These are phyloP conservation scores for Enteromius paludinosus DNA, from an alignment of 2,797 vertebrate species.

Conservation along the genomic window DNA sequence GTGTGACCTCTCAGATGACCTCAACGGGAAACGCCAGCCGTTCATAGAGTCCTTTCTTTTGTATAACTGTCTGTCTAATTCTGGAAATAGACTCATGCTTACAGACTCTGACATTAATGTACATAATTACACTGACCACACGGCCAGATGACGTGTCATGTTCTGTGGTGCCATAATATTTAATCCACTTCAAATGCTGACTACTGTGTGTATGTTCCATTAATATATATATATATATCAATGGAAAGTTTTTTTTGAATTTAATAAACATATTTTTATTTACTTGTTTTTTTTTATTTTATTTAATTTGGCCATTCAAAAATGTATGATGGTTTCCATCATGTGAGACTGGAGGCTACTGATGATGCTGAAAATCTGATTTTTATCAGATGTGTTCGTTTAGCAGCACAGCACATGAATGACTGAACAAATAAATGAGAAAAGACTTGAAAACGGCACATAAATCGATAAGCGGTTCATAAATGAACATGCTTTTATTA, in stretches of 20 bases:
- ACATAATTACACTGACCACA: neutral
- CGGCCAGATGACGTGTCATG: neutral
- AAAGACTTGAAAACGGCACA: neutral
- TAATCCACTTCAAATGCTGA: too few relatives aligned
- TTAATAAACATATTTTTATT: too few relatives aligned
- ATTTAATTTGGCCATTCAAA: too few relatives aligned
- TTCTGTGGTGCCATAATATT: neutral
- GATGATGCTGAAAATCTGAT: neutral
- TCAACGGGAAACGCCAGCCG: conserved; percentile 25
- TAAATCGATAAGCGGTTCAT: neutral
- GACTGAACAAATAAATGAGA: neutral
- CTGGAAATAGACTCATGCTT: conserved; percentile 18
- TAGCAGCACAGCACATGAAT: neutral
- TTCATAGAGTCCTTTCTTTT: conserved; percentile 36
- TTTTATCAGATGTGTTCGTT: neutral
- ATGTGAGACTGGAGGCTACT: neutral
- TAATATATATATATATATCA: too few relatives aligned
- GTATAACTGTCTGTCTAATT: neutral
- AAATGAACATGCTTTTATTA: neutral
- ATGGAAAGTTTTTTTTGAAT: too few relatives aligned
- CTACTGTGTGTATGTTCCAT: too few relatives aligned
- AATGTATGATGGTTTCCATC: neutral
- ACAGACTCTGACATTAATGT: neutral
- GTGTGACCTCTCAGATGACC: conserved; percentile 32
- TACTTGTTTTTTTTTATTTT: too few relatives aligned